Base-by-base conservation (phyloP, 2,113 vertebrate genomes). In the Paraplagusia blochii region DNA sequence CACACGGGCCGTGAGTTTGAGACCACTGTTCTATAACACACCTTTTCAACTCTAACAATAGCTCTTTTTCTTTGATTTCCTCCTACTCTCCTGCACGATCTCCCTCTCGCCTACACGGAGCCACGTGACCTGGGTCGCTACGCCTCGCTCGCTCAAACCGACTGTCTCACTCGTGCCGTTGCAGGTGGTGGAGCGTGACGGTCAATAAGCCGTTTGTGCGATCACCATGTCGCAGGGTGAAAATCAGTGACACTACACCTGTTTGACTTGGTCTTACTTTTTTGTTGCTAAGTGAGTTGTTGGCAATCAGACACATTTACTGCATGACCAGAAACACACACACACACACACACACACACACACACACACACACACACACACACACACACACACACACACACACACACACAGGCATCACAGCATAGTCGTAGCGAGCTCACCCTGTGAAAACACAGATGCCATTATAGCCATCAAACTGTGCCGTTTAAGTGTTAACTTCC, bases 81-180 rank as follows among this genome's bases (percentile, higher is more conserved):
- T 40, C 33, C 22, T 38, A 12, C 39, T 63, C 42, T 22, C 52
- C 52, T 33, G 43, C 50, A 60, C 48, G 13, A 44, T 71, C 59
- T 43, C 19, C 14, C 52, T 56, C 36, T 53, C 53, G n/a, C n/a
- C 19, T 10, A 18, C 49, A 42, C 53, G 43, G 60, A 70, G 61
- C 58, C 61, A 53, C 59, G 63, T 49, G 40, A 54, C 39, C 77
- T 84, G 75, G 82, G 60, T 84, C 81, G 81, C 83, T 79, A 71
- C 35, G 70, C 47, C 67, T 40, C 34, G 53, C 53, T 72, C 42
- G 36, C 45, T 56, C 48, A 72, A 53, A 58, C 66, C 36, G 60
- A 52, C 53, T 44, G n/a, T n/a, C n/a, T n/a, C n/a, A n/a, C 48
- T 42, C 16, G 62, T 36, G 17, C 57, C 44, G 49, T 76, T 82